Percentiles rank a stretch among this genome's conserved stretches.
Conservation (phyloP, 92 coral and sea anemone genomes). For the Meandrina meandrites region DNA sequence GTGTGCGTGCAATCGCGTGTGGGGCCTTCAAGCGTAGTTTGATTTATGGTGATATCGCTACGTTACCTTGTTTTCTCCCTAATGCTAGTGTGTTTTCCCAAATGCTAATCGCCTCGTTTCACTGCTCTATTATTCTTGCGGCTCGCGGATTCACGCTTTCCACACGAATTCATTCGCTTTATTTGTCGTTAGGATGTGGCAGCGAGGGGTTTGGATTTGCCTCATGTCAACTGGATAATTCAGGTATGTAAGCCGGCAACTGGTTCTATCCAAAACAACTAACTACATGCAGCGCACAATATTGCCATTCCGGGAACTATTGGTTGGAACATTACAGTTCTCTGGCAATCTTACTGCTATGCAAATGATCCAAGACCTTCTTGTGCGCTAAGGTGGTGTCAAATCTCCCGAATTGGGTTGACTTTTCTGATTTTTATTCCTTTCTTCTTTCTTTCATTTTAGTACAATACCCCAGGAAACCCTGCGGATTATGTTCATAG, state of each 20-base stretch:
- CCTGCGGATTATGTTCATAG: conserved; percentile 92
- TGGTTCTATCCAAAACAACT: not conserved
- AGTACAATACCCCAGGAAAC: conserved; percentile 95
- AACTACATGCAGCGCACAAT: too few species aligned
- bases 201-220: conserved; percentile 94
- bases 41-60: too few species aligned
- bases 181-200: conserved; percentile 79
- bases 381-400: not conserved
- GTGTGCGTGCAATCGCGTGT: too few species aligned
- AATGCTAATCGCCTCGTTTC: too few species aligned
- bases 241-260: conserved; percentile 65
- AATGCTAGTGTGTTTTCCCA: too few species aligned
- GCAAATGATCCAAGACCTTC: too few species aligned
- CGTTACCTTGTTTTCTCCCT: too few species aligned
- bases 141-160: not conserved
- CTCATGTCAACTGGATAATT: conserved; percentile 88
- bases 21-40: too few species aligned
- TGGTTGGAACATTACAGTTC: too few species aligned
- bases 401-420: not conserved
- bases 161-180: not conserved
- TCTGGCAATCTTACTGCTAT: not conserved
- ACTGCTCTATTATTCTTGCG: too few species aligned
- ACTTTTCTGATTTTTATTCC: not conserved
- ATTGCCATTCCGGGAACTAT: too few species aligned
- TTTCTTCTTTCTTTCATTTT: not conserved